These are phyloP conservation scores for Cephus pulcher DNA, from an alignment of 2,888 invertebrate species.

Conservation along the genomic window DNA sequence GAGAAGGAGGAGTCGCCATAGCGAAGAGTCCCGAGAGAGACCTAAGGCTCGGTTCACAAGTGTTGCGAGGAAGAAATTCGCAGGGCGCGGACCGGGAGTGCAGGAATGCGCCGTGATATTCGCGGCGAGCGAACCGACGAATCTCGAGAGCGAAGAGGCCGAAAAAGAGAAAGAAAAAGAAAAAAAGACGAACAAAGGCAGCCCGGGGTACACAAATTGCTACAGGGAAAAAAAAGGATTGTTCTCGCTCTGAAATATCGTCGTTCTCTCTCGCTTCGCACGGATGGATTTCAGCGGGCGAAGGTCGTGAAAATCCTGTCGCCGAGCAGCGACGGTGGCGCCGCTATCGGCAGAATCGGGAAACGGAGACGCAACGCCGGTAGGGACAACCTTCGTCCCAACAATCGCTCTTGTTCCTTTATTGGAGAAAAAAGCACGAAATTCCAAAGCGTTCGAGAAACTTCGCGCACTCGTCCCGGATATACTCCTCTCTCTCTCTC, in stretches of 20 bases:
- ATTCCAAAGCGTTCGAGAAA: background rate
- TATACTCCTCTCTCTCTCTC: background rate
- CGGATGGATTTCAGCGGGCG: background rate
- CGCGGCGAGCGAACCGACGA: conserved; percentile 36
- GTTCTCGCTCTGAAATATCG: background rate
- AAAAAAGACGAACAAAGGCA: conserved; percentile 27
- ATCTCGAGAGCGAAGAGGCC: conserved; percentile 35
- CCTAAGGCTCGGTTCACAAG: background rate
- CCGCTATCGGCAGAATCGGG: background rate
- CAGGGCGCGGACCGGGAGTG: background rate
- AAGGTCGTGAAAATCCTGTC: background rate
- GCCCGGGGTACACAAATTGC: conserved; percentile 34
- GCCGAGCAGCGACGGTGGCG: background rate
- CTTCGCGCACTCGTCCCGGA: background rate
- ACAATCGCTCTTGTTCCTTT: background rate
- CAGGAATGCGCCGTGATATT: conserved; percentile 51
- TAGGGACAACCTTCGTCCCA: background rate
- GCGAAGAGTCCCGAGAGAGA: background rate
- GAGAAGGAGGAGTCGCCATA: background rate
- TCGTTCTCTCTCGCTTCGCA: background rate
- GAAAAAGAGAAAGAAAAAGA: conserved; percentile 22
- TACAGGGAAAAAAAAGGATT: conserved; percentile 25
- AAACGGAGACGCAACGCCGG: background rate
- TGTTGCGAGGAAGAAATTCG: background rate
- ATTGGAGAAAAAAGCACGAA: background rate